These are phyloP conservation scores for Pyralis farinalis DNA, from an alignment of 2,888 invertebrate species.

Conservation along the genomic window DNA sequence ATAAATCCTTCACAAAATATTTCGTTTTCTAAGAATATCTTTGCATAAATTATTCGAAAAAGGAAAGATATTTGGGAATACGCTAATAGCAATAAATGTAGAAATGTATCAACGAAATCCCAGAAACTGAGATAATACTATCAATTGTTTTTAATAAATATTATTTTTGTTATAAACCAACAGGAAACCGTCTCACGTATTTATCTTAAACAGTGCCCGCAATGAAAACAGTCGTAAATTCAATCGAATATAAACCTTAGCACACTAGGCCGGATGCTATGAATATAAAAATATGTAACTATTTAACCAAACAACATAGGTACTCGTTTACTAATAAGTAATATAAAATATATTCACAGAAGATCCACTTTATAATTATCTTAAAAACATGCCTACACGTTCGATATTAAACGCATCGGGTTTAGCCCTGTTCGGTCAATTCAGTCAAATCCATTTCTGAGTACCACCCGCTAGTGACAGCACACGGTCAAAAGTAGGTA, in stretches of 20 bases:
- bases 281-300: slow-evolving; percentile 62
- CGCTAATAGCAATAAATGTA: no score
- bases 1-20: no score
- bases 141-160: slow-evolving; percentile 71
- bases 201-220: slow-evolving; percentile 75
- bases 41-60: no score
- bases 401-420: no score
- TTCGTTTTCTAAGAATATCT: no score
- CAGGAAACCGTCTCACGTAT: slow-evolving; percentile 71
- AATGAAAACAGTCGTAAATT: slow-evolving; percentile 78
- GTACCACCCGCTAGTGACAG: no score
- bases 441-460: no score
- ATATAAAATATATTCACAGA: not conserved
- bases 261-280: slow-evolving; percentile 57
- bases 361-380: no score
- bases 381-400: no score
- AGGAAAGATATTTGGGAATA: no score
- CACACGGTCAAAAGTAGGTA: no score
- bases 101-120: slow-evolving; percentile 8
- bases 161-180: slow-evolving; percentile 66
- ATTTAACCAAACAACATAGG: slow-evolving; percentile 63
- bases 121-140: slow-evolving; percentile 35
- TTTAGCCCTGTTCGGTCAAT: no score
- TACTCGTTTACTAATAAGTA: slow-evolving; percentile 6
- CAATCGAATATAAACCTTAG: slow-evolving; percentile 71